phyloP scores from a whole-genome alignment of 2,797 vertebrate genomes.

The Anolis apletophallus region DNA sequence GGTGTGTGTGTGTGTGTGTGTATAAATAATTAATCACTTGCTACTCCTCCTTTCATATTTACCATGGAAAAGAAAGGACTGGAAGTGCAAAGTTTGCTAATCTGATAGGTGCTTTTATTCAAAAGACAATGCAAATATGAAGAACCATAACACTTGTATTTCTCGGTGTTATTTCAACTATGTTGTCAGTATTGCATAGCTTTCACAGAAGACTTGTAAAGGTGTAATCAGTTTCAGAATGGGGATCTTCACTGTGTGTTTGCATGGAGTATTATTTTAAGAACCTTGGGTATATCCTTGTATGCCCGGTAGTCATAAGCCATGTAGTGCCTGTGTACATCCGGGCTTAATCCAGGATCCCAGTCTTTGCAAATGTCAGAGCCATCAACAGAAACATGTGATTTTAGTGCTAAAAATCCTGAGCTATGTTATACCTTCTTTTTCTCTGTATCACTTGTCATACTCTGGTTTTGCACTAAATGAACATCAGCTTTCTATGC shows the following conservation, averaged over 20 bases:
- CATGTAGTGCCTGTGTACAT: neutral
- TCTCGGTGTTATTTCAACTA: constrained; percentile 61
- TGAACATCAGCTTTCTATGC: neutral
- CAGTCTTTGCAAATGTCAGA: neutral
- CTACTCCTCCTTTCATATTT: constrained; percentile 83
- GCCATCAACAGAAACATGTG: neutral
- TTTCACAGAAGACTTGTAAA: constrained; percentile 35
- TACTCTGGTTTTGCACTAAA: neutral
- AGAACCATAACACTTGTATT: constrained; percentile 65
- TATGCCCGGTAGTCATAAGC: neutral
- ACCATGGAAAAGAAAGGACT: constrained; percentile 74
- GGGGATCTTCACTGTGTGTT: neutral
- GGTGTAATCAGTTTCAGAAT: neutral
- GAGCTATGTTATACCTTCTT: neutral
- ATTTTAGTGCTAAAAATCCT: neutral
- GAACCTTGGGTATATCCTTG: neutral
- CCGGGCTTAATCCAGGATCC: constrained; percentile 36
- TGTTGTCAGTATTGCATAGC: constrained; percentile 47
- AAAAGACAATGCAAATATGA: constrained; percentile 76
- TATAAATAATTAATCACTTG: constrained; percentile 84
- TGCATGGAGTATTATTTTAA: neutral
- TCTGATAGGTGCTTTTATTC: constrained; percentile 80
- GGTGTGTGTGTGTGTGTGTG: no score
- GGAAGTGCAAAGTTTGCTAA: constrained; percentile 73
- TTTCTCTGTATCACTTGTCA: constrained; percentile 16